phyloP scores from a whole-genome alignment of 1,140 invertebrate genomes.

The Laupala kohalensis region DNA sequence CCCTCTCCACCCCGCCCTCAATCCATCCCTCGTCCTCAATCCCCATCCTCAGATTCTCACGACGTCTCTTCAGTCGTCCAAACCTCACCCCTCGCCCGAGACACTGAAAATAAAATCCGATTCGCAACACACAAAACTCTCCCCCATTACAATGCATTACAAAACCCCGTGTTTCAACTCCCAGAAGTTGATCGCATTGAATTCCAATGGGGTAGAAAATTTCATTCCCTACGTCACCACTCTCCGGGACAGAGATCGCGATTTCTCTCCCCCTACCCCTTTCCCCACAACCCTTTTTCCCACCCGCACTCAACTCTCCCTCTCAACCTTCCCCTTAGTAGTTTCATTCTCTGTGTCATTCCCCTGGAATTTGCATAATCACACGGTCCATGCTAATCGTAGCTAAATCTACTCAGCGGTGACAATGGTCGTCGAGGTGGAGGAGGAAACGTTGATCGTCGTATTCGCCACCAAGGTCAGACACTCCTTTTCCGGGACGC shows the following conservation, averaged over 20 bases:
- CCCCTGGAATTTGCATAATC: not conserved
- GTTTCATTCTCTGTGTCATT: not conserved
- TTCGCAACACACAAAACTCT: constrained; percentile 15
- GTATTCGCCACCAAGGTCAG: not conserved
- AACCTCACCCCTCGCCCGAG: too few species aligned
- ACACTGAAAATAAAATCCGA: constrained; percentile 15
- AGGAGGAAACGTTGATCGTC: not conserved
- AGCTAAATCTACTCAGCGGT: not conserved
- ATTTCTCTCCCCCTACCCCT: not conserved
- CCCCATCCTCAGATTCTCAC: not conserved
- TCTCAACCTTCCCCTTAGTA: not conserved
- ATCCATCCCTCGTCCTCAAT: not conserved
- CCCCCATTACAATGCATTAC: constrained; percentile 15
- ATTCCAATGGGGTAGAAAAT: constrained; percentile 24
- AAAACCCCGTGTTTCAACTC: constrained; percentile 11
- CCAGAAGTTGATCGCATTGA: constrained; percentile 21
- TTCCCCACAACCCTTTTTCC: not conserved
- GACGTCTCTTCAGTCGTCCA: too few species aligned
- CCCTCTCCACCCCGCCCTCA: constrained; percentile 2
- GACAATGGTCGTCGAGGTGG: not conserved
- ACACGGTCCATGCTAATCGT: not conserved
- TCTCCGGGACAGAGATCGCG: constrained; percentile 12
- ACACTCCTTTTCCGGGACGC: not conserved
- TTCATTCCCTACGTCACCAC: constrained; percentile 17
- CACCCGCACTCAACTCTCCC: not conserved